phyloP scores from a whole-genome alignment of 2,797 vertebrate genomes.

The Sciurus carolinensis region DNA sequence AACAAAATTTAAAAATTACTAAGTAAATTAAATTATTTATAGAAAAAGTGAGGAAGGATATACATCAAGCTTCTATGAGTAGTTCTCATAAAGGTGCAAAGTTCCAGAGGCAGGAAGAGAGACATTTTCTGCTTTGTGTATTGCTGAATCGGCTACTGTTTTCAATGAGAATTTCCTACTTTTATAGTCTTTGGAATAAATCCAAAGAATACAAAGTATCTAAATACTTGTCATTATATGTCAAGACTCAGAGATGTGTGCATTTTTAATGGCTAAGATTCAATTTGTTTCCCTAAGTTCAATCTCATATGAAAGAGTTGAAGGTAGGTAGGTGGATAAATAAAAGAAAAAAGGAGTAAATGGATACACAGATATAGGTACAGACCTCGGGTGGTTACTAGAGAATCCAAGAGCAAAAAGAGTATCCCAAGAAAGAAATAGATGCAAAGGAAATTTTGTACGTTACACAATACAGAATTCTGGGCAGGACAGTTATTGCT shows the following conservation, averaged over 20 bases:
- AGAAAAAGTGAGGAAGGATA: background rate
- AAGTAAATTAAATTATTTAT: background rate
- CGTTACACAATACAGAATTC: background rate
- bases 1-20: conserved; percentile 6
- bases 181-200: conserved; percentile 13
- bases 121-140: background rate
- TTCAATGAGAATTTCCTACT: background rate
- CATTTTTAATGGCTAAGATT: background rate
- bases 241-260: background rate
- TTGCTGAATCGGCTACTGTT: background rate
- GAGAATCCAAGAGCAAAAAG: background rate
- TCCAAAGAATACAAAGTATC: background rate
- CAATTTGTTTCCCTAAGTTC: background rate
- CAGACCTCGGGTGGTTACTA: background rate
- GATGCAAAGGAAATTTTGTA: background rate
- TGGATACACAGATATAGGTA: background rate
- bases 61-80: background rate
- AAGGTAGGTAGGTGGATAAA: background rate
- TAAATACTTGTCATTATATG: conserved; percentile 4
- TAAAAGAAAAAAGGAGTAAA: background rate
- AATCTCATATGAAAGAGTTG: background rate
- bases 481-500: background rate
- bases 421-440: background rate
- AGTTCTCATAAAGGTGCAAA: background rate
- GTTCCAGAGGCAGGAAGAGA: background rate